Conservation (phyloP, 1,140 invertebrate species). For the Hycleus phaleratus region DNA sequence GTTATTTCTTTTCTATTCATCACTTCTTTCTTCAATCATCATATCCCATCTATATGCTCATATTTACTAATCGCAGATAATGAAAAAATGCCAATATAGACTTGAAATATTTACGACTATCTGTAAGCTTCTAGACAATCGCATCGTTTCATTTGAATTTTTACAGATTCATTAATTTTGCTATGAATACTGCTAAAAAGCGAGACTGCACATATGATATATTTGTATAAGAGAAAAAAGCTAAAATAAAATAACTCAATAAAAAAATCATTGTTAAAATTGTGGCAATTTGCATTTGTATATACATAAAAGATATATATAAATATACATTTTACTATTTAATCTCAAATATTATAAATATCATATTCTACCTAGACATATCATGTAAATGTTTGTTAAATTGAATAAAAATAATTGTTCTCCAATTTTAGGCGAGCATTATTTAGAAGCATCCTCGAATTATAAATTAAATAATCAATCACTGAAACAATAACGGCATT, state of each 20-base stretch:
- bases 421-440: background rate
- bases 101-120: too few relatives aligned
- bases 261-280: conserved; percentile 9
- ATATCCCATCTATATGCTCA: too few relatives aligned
- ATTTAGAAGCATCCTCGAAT: too few relatives aligned
- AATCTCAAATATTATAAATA: conserved; percentile 2
- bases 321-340: conserved; percentile 3
- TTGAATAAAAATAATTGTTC: conserved; percentile 33
- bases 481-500: too few relatives aligned
- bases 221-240: conserved; percentile 7
- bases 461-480: too few relatives aligned
- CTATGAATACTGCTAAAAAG: conserved; percentile 8
- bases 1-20: too few relatives aligned
- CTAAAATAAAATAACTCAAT: too few relatives aligned
- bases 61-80: too few relatives aligned
- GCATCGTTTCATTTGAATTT: conserved; percentile 1
- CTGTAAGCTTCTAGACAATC: conserved; percentile 14
- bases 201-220: conserved; percentile 15
- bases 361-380: conserved; percentile 26
- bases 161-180: too few relatives aligned
- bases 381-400: conserved; percentile 34
- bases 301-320: background rate
- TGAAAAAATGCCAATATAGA: too few relatives aligned
- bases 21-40: too few relatives aligned
- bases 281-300: background rate